A percentile compares a stretch with the other conserved stretches of the same genome.
These are phyloP conservation scores for Isurus oxyrinchus DNA, from an alignment of 2,113 vertebrate genomes.

Conservation along the genomic window DNA sequence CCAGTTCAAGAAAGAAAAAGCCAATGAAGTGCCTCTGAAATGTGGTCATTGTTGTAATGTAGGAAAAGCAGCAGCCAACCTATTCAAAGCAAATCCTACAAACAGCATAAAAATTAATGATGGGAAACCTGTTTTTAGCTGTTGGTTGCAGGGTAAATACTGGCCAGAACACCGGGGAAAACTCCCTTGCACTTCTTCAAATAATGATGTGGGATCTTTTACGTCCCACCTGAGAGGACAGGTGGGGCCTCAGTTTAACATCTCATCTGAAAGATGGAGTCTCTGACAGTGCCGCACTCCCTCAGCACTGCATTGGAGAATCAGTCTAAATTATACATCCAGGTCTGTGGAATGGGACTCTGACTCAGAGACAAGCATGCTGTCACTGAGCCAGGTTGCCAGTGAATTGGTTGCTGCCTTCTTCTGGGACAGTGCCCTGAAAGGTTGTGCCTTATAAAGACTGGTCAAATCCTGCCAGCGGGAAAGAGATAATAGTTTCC, in stretches of 20 bases:
- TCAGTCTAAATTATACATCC: neutral
- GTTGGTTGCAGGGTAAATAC: too few relatives aligned
- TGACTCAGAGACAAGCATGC: neutral
- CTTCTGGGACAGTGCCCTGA: neutral
- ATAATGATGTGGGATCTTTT: too few relatives aligned
- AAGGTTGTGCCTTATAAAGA: neutral
- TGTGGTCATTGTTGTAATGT: too few relatives aligned
- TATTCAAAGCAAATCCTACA: too few relatives aligned
- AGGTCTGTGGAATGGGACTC: neutral
- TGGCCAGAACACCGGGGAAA: too few relatives aligned
- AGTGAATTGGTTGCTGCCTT: neutral
- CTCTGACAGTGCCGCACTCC: neutral
- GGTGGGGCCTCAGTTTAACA: neutral
- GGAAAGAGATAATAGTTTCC: neutral
- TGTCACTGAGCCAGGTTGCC: neutral
- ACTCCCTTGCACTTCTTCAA: too few relatives aligned
- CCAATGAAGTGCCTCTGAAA: neutral
- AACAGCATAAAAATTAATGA: too few relatives aligned
- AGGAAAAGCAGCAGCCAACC: too few relatives aligned
- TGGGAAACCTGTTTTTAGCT: too few relatives aligned
- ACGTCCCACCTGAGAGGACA: too few relatives aligned
- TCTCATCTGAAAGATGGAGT: neutral
- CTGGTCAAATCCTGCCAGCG: neutral
- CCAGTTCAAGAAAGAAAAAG: neutral
- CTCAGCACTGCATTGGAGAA: neutral